Evolutionary conservation across 2,888 invertebrate genomes (phyloP), one percentile per base, ranked within the genome.

Genomic region (Thera obeliscata): DNA sequence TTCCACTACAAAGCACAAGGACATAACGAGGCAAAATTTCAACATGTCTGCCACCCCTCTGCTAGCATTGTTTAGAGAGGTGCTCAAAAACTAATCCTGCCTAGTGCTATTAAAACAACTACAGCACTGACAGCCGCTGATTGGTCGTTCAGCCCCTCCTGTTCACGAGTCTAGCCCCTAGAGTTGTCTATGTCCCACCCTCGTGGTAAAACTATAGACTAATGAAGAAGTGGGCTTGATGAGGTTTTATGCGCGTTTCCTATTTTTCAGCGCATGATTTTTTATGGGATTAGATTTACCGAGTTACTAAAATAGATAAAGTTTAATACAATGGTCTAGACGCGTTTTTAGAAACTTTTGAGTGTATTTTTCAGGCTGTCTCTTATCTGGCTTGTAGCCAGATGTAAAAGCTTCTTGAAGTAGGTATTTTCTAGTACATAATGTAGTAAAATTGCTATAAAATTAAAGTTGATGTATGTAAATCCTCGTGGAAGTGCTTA

Each of bases 1-100:
- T 35, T 43, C 11, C 6, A 33, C 8, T 43, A n/a, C 50, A 38
- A 57, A 59, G 52, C 12, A 56, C 59, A 55, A 54, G 54, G 61
- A 36, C 48, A 63, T 59, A 66, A 66, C 60, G 41, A 69, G 38
- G 56, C 56, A 56, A 9, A 66, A 52, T 57, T 77, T 73, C 79
- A 87, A 84, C 80, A 89, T 88, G 88, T 87, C 86, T 80, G 80
- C 83, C 70, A 67, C 74, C 82, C 81, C 84, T 85, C 78, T 77
- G 76, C 80, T 78, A 80, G 82, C 83, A 88, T 90, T 91, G 90
- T 90, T 86, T 86, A 85, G 85, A 84, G 85, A 78, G 76, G 82
- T 86, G 86, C 90, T 91, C 87, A 84, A 88, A 88, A 91, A 90
- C 90, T 90, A 92, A 92, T 91, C 90, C 90, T 83, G 87, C 85